Conservation (phyloP, 2,113 vertebrate genomes). For the Fukomys damarensis region DNA sequence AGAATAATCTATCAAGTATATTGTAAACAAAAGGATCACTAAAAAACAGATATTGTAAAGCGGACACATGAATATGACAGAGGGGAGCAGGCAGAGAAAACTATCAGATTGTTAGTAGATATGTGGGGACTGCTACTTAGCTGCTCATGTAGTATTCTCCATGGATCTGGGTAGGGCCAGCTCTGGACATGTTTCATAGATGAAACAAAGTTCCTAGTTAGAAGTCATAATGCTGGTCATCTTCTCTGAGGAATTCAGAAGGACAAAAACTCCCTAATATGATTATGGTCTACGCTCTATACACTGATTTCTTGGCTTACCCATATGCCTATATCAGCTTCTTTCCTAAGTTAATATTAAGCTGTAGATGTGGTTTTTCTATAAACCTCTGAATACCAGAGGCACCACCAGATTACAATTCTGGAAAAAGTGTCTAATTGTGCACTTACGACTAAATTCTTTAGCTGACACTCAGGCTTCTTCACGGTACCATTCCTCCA, state of each 20-base stretch:
- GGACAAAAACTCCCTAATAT: not conserved
- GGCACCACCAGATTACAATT: not conserved
- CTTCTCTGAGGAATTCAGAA: not conserved
- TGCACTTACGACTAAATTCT: not conserved
- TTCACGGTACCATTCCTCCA: not conserved
- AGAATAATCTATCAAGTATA: not conserved
- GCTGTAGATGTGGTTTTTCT: no score
- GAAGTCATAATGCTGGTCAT: not conserved
- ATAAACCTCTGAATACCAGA: not conserved
- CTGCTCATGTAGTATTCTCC: not conserved
- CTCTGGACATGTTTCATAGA: not conserved
- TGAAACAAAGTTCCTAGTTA: not conserved
- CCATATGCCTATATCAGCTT: not conserved
- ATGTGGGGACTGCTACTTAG: not conserved
- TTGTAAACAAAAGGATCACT: not conserved
- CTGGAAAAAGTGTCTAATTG: not conserved
- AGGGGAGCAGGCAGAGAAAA: not conserved
- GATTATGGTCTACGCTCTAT: not conserved
- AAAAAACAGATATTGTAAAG: not conserved
- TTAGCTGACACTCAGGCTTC: not conserved
- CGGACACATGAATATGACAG: not conserved
- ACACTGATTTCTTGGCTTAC: not conserved
- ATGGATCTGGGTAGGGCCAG: not conserved
- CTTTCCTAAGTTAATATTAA: not conserved
- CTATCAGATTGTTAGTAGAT: not conserved